A percentile compares a stretch with the other conserved stretches of the same genome.
Evolutionary conservation across 2,888 invertebrate species (phyloP).

Genomic region (Heliconius hortense): DNA sequence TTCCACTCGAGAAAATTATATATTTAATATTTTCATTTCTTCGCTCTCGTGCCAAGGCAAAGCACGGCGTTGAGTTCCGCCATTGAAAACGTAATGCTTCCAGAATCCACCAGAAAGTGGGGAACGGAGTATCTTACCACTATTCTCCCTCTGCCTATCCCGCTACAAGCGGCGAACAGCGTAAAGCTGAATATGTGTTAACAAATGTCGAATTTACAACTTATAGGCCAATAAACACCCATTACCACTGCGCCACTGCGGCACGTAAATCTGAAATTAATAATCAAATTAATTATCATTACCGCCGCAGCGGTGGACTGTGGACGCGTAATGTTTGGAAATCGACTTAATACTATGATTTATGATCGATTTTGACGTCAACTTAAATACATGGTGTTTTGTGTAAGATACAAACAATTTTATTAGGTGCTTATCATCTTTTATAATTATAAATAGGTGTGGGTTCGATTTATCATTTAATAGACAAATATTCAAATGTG

Average conservation of each 20-base stretch:
- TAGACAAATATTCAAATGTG: background rate
- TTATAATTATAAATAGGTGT: background rate
- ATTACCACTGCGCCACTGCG: background rate
- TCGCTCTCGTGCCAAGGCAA: no score
- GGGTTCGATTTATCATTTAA: background rate
- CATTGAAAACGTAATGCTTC: no score
- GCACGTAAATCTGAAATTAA: constrained; percentile 8
- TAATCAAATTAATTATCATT: constrained; percentile 16
- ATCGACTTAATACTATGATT: constrained; percentile 19
- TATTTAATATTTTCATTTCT: no score
- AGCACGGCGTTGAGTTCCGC: no score
- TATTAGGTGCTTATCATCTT: background rate
- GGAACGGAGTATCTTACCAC: no score
- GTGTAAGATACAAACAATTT: background rate
- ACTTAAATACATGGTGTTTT: constrained; percentile 12
- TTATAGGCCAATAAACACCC: background rate
- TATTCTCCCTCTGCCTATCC: no score
- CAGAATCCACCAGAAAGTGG: no score
- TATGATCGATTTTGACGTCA: constrained; percentile 17
- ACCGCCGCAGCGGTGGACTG: background rate
- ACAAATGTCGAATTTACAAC: background rate
- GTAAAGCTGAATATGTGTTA: background rate
- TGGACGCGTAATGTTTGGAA: constrained; percentile 9
- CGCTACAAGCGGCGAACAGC: no score
- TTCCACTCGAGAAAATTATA: no score